These are phyloP conservation scores for Nomada lathburiana DNA, from an alignment of 2,888 invertebrate species.

Conservation along the genomic window DNA sequence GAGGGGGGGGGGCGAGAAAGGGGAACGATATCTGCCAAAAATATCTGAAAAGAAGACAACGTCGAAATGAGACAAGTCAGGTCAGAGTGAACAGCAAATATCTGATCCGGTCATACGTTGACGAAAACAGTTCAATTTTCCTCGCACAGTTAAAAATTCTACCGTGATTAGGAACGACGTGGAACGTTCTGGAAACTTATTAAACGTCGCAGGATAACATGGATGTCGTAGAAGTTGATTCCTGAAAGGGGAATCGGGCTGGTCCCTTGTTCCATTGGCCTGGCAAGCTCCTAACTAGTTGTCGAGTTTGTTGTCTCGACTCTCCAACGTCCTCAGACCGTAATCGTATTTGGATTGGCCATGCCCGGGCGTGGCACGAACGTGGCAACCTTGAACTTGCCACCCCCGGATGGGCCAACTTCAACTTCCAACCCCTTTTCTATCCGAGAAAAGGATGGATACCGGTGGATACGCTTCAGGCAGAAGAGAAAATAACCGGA, in stretches of 20 bases:
- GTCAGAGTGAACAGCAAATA: conserved; percentile 12
- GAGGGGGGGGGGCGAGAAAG: neutral
- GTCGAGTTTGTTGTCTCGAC: conserved; percentile 64
- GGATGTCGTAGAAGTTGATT: conserved; percentile 28
- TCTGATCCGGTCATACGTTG: neutral
- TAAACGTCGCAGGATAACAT: neutral
- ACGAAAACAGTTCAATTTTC: neutral
- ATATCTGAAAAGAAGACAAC: conserved; percentile 10
- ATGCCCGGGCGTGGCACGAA: conserved; percentile 78
- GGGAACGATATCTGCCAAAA: neutral
- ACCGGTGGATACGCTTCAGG: conserved; percentile 38
- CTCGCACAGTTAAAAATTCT: conserved; percentile 9
- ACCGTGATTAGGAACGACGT: neutral
- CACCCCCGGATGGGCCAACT: conserved; percentile 66
- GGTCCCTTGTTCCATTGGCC: conserved; percentile 32
- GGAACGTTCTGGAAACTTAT: neutral
- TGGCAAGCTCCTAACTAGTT: conserved; percentile 20
- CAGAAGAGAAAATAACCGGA: conserved; percentile 34
- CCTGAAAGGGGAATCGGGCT: conserved; percentile 18
- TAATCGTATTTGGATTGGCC: conserved; percentile 77
- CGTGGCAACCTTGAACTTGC: conserved; percentile 80
- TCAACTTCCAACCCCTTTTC: conserved; percentile 54
- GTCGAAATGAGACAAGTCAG: neutral
- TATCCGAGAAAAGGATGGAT: conserved; percentile 32
- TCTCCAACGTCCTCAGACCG: conserved; percentile 60